Conservation (phyloP, 2,888 invertebrate species). For the Hemithea aestivaria region DNA sequence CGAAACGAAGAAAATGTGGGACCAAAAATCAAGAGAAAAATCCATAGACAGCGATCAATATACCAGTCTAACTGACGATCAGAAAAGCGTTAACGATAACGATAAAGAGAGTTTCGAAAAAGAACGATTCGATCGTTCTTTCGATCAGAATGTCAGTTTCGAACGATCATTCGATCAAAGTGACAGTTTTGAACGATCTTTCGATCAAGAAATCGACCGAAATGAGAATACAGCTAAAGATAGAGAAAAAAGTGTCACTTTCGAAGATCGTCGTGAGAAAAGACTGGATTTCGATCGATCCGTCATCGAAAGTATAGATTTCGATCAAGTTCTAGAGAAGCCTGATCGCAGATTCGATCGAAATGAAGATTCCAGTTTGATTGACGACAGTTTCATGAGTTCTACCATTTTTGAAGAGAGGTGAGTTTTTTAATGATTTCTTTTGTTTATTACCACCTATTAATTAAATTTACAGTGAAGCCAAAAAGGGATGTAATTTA, state of each 20-base stretch:
- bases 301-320: not conserved
- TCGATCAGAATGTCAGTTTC: constrained; percentile 7
- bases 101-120: constrained; percentile 16
- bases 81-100: constrained; percentile 19
- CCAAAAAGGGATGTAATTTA: too few relatives aligned
- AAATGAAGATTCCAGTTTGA: constrained; percentile 45
- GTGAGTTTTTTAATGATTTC: constrained; percentile 49
- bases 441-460: too few relatives aligned
- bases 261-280: not conserved
- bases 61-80: constrained; percentile 35
- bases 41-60: constrained; percentile 48
- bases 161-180: constrained; percentile 7
- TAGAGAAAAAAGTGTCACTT: too few relatives aligned
- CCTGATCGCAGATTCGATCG: constrained; percentile 25
- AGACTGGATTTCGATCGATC: constrained; percentile 9
- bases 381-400: constrained; percentile 55
- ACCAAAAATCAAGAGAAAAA: constrained; percentile 62
- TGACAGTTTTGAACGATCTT: constrained; percentile 2
- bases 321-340: constrained; percentile 7
- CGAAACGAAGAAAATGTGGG: constrained; percentile 94
- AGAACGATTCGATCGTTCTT: constrained; percentile 14
- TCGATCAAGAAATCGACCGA: not conserved
- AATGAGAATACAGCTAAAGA: too few relatives aligned
- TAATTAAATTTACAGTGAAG: too few relatives aligned
- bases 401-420: constrained; percentile 64